These are phyloP conservation scores for Luffia ferchaultella DNA, from an alignment of 2,888 invertebrate species.

Conservation along the genomic window DNA sequence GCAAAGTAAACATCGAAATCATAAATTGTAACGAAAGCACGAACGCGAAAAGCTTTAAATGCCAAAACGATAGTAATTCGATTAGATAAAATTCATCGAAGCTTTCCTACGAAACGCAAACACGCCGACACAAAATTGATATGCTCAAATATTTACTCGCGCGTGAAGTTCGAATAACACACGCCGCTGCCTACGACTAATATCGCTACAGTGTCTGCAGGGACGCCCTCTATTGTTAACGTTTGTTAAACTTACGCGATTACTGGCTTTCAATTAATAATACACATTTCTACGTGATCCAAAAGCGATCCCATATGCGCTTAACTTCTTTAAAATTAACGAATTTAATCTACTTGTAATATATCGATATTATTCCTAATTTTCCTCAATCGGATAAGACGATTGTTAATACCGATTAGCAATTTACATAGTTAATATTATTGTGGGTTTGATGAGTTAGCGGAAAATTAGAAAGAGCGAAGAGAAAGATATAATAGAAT, in stretches of 20 bases:
- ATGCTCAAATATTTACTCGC: neutral
- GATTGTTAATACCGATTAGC: no score
- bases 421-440: no score
- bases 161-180: neutral
- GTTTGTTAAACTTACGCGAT: neutral
- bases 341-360: neutral
- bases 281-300: neutral
- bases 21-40: no score
- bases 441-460: no score
- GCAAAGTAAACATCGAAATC: no score
- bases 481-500: no score
- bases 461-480: no score
- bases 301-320: neutral
- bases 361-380: neutral
- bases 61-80: no score
- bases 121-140: neutral
- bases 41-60: no score
- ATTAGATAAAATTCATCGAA: neutral
- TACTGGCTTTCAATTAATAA: neutral
- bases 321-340: neutral
- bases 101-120: neutral
- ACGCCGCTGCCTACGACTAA: neutral
- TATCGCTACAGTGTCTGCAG: neutral
- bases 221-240: neutral
- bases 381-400: neutral